phyloP scores from a whole-genome alignment of 2,888 invertebrate genomes.

The Aproaerema taeniolella region DNA sequence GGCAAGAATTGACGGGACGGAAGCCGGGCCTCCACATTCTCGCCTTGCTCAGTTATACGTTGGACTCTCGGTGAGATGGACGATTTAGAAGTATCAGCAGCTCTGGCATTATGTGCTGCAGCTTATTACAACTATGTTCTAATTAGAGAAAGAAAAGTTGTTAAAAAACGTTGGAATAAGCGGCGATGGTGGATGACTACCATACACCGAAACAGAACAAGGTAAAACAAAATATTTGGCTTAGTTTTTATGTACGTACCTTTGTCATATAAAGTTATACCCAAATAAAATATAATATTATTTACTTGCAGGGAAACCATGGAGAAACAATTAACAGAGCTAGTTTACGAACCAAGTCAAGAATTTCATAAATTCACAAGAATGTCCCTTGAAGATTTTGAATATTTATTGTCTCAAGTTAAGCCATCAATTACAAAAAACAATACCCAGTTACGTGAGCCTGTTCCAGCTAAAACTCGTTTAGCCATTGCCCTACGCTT shows the following conservation, averaged over 20 bases:
- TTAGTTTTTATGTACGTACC: neutral
- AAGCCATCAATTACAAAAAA: constrained; percentile 10
- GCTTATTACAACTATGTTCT: neutral
- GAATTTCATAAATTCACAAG: constrained; percentile 3
- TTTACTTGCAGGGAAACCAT: constrained; percentile 3
- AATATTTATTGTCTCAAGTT: constrained; percentile 10
- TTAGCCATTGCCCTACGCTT: constrained; percentile 13
- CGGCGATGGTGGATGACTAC: constrained; percentile 17
- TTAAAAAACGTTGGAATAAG: neutral
- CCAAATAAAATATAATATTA: neutral
- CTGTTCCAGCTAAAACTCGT: constrained; percentile 13
- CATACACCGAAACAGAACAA: constrained; percentile 16
- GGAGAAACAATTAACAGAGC: neutral
- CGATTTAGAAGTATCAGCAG: neutral
- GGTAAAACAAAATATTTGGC: constrained; percentile 5
- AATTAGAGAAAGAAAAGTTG: neutral
- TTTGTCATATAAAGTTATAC: too few relatives aligned
- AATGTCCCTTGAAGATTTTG: constrained; percentile 12
- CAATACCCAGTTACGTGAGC: constrained; percentile 9
- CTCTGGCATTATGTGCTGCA: neutral
- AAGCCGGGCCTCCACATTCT: neutral
- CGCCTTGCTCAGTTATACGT: neutral
- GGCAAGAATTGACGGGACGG: neutral
- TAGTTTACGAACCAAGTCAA: neutral
- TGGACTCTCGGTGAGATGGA: neutral